Conservation (phyloP, 2,113 vertebrate species). For the Xiphophorus hellerii region DNA sequence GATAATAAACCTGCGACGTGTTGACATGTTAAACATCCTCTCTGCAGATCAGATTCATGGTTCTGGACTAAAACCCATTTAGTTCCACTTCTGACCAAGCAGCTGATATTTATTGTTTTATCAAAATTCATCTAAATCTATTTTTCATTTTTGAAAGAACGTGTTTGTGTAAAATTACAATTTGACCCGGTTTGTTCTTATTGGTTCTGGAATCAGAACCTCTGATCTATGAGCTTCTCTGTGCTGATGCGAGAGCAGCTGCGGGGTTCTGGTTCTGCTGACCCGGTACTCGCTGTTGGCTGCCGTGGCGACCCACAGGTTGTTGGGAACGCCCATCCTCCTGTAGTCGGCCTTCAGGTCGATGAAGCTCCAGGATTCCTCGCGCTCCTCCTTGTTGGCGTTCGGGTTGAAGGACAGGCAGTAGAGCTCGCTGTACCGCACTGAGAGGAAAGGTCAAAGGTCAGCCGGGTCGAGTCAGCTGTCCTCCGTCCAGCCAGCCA, state of each 20-base stretch:
- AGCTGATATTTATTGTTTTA: too few relatives aligned
- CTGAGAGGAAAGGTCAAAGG: slow-evolving; percentile 62
- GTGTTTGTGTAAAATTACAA: too few relatives aligned
- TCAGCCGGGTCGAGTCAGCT: background rate
- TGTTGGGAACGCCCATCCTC: slow-evolving; percentile 92
- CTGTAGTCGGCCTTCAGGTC: slow-evolving; percentile 86
- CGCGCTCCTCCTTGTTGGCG: slow-evolving; percentile 88
- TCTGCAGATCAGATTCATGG: background rate
- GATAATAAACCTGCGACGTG: background rate
- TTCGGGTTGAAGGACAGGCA: slow-evolving; percentile 96
- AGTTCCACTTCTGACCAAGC: too few relatives aligned
- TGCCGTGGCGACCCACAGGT: slow-evolving; percentile 88
- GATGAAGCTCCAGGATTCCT: slow-evolving; percentile 90
- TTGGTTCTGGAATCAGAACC: too few relatives aligned
- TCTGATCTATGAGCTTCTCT: too few relatives aligned
- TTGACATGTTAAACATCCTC: background rate
- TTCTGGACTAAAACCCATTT: background rate
- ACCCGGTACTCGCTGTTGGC: slow-evolving; percentile 93
- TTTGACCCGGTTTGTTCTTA: too few relatives aligned
- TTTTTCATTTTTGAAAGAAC: too few relatives aligned
- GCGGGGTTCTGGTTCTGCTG: slow-evolving; percentile 21
- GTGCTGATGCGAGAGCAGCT: too few relatives aligned
- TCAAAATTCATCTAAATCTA: too few relatives aligned
- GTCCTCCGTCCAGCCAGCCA: background rate
- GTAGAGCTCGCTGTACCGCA: slow-evolving; percentile 93